These are phyloP conservation scores for Idaea biselata DNA, from an alignment of 2,888 invertebrate genomes.

Conservation along the genomic window DNA sequence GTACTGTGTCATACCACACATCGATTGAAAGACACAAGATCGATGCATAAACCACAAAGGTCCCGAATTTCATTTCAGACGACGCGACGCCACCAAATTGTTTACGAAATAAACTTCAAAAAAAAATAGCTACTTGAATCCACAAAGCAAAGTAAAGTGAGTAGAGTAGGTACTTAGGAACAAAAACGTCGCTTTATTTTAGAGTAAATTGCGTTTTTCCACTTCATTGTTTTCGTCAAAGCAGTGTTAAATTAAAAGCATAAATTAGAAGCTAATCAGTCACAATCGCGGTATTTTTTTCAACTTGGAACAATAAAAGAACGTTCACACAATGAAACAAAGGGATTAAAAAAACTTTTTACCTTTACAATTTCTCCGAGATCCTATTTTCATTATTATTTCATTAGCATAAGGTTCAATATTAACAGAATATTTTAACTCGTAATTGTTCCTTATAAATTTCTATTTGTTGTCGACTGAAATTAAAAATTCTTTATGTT, in stretches of 20 bases:
- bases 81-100: not conserved
- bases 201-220: not conserved
- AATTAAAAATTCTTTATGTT: not conserved
- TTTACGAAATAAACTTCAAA: not conserved
- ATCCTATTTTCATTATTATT: not conserved
- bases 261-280: slow-evolving; percentile 1
- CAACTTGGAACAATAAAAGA: not conserved
- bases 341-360: not conserved
- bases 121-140: not conserved
- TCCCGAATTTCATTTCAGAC: not conserved
- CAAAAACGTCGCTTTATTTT: not conserved
- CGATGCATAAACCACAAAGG: not conserved
- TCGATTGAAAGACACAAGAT: not conserved
- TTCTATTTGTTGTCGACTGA: not conserved
- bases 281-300: not conserved
- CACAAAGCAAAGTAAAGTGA: not conserved
- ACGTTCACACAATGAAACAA: not conserved
- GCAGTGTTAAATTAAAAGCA: not conserved
- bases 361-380: not conserved
- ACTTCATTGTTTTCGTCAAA: not conserved
- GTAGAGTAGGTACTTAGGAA: not conserved
- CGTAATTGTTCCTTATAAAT: not conserved
- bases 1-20: not conserved
- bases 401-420: not conserved
- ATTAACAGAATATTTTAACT: not conserved